Base-by-base conservation (phyloP, 2,113 vertebrate genomes). In the Trichomycterus rosablanca region DNA sequence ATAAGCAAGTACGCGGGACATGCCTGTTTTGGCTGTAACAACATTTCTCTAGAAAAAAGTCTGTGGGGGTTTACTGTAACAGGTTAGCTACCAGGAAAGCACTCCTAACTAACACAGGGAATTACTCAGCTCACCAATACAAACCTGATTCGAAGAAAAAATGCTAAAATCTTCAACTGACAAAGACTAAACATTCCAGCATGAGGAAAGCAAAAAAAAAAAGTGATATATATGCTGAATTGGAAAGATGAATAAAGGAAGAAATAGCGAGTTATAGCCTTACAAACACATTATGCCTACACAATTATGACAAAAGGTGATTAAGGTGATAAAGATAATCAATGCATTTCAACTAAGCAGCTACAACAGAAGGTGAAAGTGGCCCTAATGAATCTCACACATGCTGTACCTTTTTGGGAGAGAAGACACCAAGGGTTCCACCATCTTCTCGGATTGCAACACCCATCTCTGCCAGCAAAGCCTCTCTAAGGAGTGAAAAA, bases 371-470 rank as follows among this genome's bases (percentile, higher is more conserved):
- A 46, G 42, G 32, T 15, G 9, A 37, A 3, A 3, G 30, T 16
- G 15, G 35, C 24, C 30, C n/a, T n/a, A n/a, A n/a, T n/a, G n/a
- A n/a, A n/a, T n/a, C 62, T 64, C 51, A 63, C 51, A 16, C 58
- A 53, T 37, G 52, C 11, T 61, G 30, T 90, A 98, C 96, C 96
- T 98, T 99, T 88, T 99, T 97, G 20, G 95, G 96, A 8, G 96
- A 97, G 74, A 99, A 99, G 44, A 99, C 96, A 1, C 96, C 96
- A 70, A 99, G 81, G 1, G 96, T 99, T 79, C 96, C 96, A 67
- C 96, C 96, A 62, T 99, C 96, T 79, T 99, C 96, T 34, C 96
- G 89, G 76, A 99, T 99, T 42, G 96, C 96, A 56, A 99, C 96
- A 42, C 96, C 96, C 96, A 99, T 99, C 81, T 99, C 96, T 59